Evolutionary conservation across 2,888 invertebrate genomes (phyloP), one percentile per base, ranked within the genome.

Genomic region (Ischnus inquisitorius): DNA sequence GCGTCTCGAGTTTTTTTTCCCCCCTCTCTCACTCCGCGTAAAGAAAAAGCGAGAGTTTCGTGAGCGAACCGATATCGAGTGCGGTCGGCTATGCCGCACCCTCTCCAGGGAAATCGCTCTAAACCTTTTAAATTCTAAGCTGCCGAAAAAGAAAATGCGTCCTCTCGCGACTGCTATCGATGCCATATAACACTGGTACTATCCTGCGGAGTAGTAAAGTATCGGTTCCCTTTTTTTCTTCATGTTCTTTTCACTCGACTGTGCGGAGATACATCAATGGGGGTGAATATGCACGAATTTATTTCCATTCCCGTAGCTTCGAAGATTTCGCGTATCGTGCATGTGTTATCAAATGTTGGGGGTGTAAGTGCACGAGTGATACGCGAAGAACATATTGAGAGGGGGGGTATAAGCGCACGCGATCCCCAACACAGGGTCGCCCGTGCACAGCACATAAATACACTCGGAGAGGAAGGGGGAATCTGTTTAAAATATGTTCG

Each of bases 401-500:
- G 85, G 82, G 84, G 83, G 84, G 83, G 76, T 78, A 84, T 65
- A 83, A 81, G 79, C 74, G 54, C 82, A 77, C 75, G 85, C 81
- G 84, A 83, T 82, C 84, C 83, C 83, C 34, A n/a, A n/a, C n/a
- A n/a, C n/a, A 34, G 86, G 86, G 86, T 89, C 88, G 88, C 86
- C 85, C 88, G 79, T 88, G 89, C 88, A 88, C 77, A 88, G 89
- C 88, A 90, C 92, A 92, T 92, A 92, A 92, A 92, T 92, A 92
- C 87, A 92, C 90, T 90, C 88, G 79, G 88, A 88, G 86, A 89
- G 89, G 90, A 91, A 90, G 90, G 92, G 91, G 92, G 92, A 92
- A 93, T 92, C 93, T 91, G 93, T 93, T 93, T 92, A 92, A 93
- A 93, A 93, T 93, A 92, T 93, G 91, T 92, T 91, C 90, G 68